Base-by-base conservation (phyloP, 2,888 invertebrate species). In the Dicyrtoma fusca region DNA sequence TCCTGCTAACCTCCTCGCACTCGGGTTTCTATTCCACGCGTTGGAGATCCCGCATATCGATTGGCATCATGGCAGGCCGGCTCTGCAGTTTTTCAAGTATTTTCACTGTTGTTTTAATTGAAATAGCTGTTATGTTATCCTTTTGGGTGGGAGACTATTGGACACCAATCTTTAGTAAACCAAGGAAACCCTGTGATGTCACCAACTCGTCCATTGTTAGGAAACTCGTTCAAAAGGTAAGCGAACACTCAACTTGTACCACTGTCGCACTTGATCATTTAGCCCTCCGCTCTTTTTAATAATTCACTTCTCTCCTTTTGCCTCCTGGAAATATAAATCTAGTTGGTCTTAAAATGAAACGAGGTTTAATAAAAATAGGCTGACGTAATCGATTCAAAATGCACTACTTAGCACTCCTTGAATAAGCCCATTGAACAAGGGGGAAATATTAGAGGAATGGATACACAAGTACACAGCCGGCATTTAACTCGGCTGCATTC, bases 181-280 rank as follows among this genome's bases (percentile, higher is more conserved):
- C 62, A 25, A 76, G 74, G 51, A 77, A 76, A 64, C 75, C 75
- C 71, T 80, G 80, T 79, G 80, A 80, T 78, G 79, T 79, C 63
- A 79, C 79, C 88, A 92, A 91, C 86, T 92, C 94, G 80, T 89
- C 92, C 82, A 89, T 94, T 81, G 94, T 94, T 77, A 88, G 92
- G 82, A 92, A 92, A 85, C 90, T 94, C 77, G 90, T 94, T 82
- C 91, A 92, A 85, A 92, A 90, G 84, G 87, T 87, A 82, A 81
- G 78, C 61, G 13, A n/a, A 34, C 34, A 3, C 34, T 3, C 34
- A 34, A 34, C 4, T n/a, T n/a, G n/a, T n/a, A n/a, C n/a, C n/a
- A n/a, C n/a, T n/a, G n/a, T n/a, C n/a, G n/a, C n/a, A n/a, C n/a
- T n/a, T n/a, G n/a, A n/a, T n/a, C n/a, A n/a, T n/a, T n/a, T n/a